A percentile compares a stretch with the other conserved stretches of the same genome.
Evolutionary conservation across 2,797 vertebrate genomes (phyloP).

Genomic region (Notolepis coatsorum): DNA sequence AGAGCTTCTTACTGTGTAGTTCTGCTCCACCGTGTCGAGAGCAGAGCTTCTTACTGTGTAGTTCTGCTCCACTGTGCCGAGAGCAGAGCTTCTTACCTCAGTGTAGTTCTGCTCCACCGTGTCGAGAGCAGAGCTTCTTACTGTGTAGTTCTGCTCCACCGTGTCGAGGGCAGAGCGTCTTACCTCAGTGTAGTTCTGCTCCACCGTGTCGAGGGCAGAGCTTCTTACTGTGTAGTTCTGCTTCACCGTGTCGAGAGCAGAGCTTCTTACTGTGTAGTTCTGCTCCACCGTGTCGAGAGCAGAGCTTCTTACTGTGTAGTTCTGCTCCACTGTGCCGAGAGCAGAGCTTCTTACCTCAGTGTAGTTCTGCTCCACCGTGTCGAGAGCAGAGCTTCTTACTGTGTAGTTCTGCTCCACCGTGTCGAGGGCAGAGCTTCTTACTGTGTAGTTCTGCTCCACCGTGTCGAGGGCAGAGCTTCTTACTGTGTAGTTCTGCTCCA

Average conservation of each 20-base stretch:
- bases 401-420: slow-evolving; percentile 51
- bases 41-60: slow-evolving; percentile 55
- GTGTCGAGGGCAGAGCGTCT: slow-evolving; percentile 43
- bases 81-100: too few relatives aligned
- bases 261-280: too few relatives aligned
- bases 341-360: too few relatives aligned
- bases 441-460: slow-evolving; percentile 50
- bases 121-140: too few relatives aligned
- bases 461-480: slow-evolving; percentile 43
- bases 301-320: too few relatives aligned
- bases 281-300: slow-evolving; percentile 43
- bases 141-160: slow-evolving; percentile 50
- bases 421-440: too few relatives aligned
- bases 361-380: slow-evolving; percentile 50
- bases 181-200: slow-evolving; percentile 51
- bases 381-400: slow-evolving; percentile 41
- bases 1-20: too few relatives aligned
- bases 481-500: slow-evolving; percentile 51
- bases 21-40: slow-evolving; percentile 42
- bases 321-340: slow-evolving; percentile 42
- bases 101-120: slow-evolving; percentile 51
- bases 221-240: slow-evolving; percentile 53
- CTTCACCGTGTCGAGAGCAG: slow-evolving; percentile 44
- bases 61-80: slow-evolving; percentile 43
- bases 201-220: slow-evolving; percentile 44